Evolutionary conservation across 2,797 vertebrate genomes (phyloP).

Genomic region (Podargus strigoides): DNA sequence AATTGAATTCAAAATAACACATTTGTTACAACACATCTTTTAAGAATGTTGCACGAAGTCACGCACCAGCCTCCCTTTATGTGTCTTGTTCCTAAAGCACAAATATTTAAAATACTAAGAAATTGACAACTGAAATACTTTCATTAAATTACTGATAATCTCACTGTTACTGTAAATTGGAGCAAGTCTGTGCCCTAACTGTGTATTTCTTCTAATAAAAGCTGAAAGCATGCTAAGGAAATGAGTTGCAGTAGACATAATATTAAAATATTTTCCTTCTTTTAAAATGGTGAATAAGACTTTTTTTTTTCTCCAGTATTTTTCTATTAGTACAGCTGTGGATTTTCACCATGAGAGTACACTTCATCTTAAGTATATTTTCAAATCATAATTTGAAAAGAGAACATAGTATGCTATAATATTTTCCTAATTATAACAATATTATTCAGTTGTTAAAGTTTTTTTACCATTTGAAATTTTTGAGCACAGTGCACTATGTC

Average conservation of each 20-base stretch:
- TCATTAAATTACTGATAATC: neutral
- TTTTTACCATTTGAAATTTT: neutral
- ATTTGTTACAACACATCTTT: neutral
- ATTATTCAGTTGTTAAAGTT: neutral
- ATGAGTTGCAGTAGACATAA: neutral
- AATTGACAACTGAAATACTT: neutral
- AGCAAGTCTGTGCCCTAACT: neutral
- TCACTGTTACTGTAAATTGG: neutral
- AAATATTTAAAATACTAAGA: conserved; percentile 11
- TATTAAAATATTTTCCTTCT: neutral
- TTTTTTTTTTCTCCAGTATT: neutral
- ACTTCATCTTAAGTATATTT: neutral
- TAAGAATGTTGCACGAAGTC: neutral
- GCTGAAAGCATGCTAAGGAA: conserved; percentile 13
- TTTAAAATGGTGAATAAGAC: neutral
- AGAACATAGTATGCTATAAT: neutral
- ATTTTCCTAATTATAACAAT: neutral
- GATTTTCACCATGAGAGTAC: neutral
- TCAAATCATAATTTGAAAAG: neutral
- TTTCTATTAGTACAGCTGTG: neutral
- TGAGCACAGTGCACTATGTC: neutral
- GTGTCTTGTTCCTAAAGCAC: neutral
- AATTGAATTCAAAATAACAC: neutral
- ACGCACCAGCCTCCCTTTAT: neutral
- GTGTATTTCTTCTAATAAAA: conserved; percentile 20